Base-by-base conservation (phyloP, 1,140 invertebrate genomes). In the Drosophila nasuta region DNA sequence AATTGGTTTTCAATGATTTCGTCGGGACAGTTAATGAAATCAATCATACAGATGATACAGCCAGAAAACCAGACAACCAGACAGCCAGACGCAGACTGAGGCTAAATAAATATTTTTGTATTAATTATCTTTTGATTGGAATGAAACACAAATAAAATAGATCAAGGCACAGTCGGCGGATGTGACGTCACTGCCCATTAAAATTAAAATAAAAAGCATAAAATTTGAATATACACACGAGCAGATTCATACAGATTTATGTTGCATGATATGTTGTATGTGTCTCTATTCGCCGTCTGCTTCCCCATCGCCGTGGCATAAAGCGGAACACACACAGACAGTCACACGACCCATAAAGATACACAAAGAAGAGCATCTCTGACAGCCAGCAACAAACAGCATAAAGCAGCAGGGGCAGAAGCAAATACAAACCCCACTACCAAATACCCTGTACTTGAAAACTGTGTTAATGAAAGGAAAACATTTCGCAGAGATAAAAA, bases 1-100 rank as follows among this genome's bases (percentile, higher is more conserved):
- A 75, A 79, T 76, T 79, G 77, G 71, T 79, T 79, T 79, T 48
- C 56, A 46, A 75, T 75, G 49, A 71, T 46, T 75, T 66, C 41
- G 63, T 20, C 57, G 17, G 43, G 15, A 13, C 69, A 66, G 59
- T 60, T 66, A 69, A 78, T 69, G 28, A 66, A 78, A 70, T 51
- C 62, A 74, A 64, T 59, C n/a, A 15, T 52, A 43, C 17, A 10
- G 46, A 17, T 8, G 46, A 13, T 13, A 30, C 33, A 52, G 28
- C 13, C 17, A 41, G 20, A 43, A n/a, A 10, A 35, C 3, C 10
- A 1, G 20, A 25, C 20, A 25, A 25, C 20, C 25, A 28, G 35
- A 33, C 11, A 10, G 41, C 5, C 33, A 8, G 46, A 43, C 25
- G 5, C 15, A 48, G 28, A 59, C 30, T 28, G 38, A 8, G 49